Evolutionary conservation across 2,888 invertebrate genomes (phyloP), one percentile per base, ranked within the genome.

Genomic region (Lasioglossum lativentre): DNA sequence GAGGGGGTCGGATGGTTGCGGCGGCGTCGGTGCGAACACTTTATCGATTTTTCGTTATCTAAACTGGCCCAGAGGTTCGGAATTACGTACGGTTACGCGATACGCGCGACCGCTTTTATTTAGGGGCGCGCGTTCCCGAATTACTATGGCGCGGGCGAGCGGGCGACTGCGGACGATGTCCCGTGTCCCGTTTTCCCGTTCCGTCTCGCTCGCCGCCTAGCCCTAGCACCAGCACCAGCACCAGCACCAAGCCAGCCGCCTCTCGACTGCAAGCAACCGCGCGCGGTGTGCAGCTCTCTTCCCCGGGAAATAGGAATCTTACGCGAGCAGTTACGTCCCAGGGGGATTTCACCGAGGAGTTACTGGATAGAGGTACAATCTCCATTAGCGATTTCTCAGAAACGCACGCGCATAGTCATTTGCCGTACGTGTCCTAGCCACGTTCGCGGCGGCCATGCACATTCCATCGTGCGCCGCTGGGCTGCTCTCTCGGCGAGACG

Each of bases 381-480:
- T 91, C 90, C 90, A 90, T 91, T 91, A 90, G 91, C 90, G 90
- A 90, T 91, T 91, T 91, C 91, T 91, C 90, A 82, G 89, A 83
- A 77, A 52, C 82, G 87, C 80, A 83, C 66, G 68, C 88, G 91
- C 90, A 83, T 80, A 88, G 81, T 86, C 90, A 85, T 90, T 91
- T 88, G 86, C 84, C 81, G 84, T 90, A 88, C 82, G 88, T 84
- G 90, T 79, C 82, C 86, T 72, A 47, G 19, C 47, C 63, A 34
- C 81, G 78, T 85, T 89, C 85, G 77, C 80, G 73, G 40, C 40
- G 73, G 40, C 40, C 77, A 52, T 70, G 88, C 83, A 23, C 78
- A 74, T 87, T 78, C 72, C 72, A 73, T 68, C 23, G 56, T 63
- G 66, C 38, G 27, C 19, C 63, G n/a, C 66, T 40, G 68, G 68